Evolutionary conservation across 2,797 vertebrate species (phyloP), one percentile per base, ranked within the genome.

Genomic region (Ctenosaura bakeri): DNA sequence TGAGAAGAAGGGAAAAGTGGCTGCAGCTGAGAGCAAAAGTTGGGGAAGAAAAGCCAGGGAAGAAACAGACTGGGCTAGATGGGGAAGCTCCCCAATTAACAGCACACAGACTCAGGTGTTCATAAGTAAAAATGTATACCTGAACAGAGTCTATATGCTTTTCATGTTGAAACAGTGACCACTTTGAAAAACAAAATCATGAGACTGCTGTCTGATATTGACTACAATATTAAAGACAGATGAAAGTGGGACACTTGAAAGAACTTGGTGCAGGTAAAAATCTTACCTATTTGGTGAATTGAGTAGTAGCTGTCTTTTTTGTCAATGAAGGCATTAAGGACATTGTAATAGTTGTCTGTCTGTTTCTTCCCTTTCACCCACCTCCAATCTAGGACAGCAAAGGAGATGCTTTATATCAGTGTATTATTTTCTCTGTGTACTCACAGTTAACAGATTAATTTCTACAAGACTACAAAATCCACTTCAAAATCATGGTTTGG

Each of bases 291-390:
- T 95, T 99, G 99, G 97, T 99, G 99, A 93, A 99, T 99, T 95
- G 99, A 99, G 96, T 99, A 99, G 96, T 98, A 99, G 95, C 98
- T 99, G 97, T 99, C 99, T 96, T 99, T 99, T 95, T 99, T 99
- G 98, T 99, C 99, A 90, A 99, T 97, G 96, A 99, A 99, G 93
- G 99, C 99, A 64, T 98, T 98, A 94, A 99, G 98, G 94, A 99
- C 98, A 0, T 93, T 98, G 94, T 97, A 97, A 95, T 99, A 99
- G 94, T 98, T 98, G 92, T 98, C 98, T 87, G 94, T 97, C 95
- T 98, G 98, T 96, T 96, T 97, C 96, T 97, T 97, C 59, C 97
- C 98, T 95, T 95, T 98, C 78, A 96, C 95, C 99, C 99, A 99
- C 97, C 98, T 98, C 99, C 99, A 99, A 52, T 99, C 99, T 99